Base-by-base conservation (phyloP, 2,888 invertebrate species). In the Strigamia crassipes region DNA sequence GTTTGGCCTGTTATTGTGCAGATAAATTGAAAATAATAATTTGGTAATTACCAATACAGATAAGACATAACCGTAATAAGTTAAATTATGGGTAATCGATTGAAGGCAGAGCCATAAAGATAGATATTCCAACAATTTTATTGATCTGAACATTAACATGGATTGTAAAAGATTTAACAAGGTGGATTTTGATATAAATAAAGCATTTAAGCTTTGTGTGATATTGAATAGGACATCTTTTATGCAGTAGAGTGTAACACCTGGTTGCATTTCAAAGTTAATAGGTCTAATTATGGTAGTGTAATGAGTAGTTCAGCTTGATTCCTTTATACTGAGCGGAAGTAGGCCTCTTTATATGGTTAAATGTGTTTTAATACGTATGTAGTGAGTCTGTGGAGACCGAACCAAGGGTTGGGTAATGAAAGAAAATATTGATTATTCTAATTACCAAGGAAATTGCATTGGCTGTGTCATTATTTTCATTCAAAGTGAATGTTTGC, bases 211-310 rank as follows among this genome's bases (percentile, higher is more conserved):
- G 56, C 56, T 15, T 56, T 18, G 56, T 56, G 56, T 56, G 56
- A 56, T 56, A 56, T 56, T 56, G 56, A 18, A 56, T n/a, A n/a
- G 56, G 15, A 56, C 56, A 56, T 56, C 56, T 56, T 56, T 38
- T 56, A 56, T 56, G 56, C 56, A 56, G n/a, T 8, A 56, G 46
- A 46, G 56, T 18, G 56, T 56, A 56, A 56, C 56, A 56, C 56
- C 56, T 56, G 56, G 56, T 56, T 56, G 56, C 56, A 56, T 56
- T 56, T 56, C n/a, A 56, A 56, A 56, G 56, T 56, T 56, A 56
- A 56, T 56, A 56, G 56, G 56, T 56, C 56, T 56, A 56, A 56
- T 56, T 56, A 56, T 56, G 56, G 56, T 56, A 56, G 56, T 56
- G 56, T 56, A 56, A 56, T 56, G 56, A 56, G 18, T 56, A 56